Conservation (phyloP, 1,140 invertebrate genomes). For the Penaeus chinensis region DNA sequence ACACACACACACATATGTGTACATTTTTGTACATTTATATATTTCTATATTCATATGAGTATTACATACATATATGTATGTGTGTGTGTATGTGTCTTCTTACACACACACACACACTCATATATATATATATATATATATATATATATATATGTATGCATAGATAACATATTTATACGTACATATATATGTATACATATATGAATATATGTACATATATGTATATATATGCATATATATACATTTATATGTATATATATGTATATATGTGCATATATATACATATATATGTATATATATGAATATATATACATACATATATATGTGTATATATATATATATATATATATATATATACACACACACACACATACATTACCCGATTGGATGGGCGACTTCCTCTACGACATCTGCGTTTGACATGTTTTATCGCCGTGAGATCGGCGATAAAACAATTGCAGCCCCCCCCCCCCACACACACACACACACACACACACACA, state of each 20-base stretch:
- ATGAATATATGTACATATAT: neutral
- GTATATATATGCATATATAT: slow-evolving; percentile 1
- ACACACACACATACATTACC: neutral
- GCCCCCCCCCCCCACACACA: neutral
- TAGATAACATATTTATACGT: neutral
- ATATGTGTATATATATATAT: too few relatives aligned
- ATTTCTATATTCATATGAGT: neutral
- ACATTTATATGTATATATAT: slow-evolving; percentile 1
- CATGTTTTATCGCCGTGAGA: neutral
- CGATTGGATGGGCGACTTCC: neutral
- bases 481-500: neutral
- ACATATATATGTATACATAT: neutral
- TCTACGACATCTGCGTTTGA: neutral
- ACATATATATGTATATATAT: neutral
- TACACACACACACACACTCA: too few relatives aligned
- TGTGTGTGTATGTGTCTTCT: neutral
- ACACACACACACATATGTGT: too few relatives aligned
- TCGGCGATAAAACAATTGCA: neutral
- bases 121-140: neutral
- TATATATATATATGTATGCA: neutral
- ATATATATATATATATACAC: slow-evolving; percentile 3
- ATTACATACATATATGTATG: slow-evolving; percentile 5
- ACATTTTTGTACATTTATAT: too few relatives aligned
- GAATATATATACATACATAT: neutral
- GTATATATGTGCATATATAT: neutral